Percentiles rank a stretch among this genome's conserved stretches.
Evolutionary conservation across 2,113 vertebrate genomes (phyloP).

Genomic region (Pangasianodon hypophthalmus): DNA sequence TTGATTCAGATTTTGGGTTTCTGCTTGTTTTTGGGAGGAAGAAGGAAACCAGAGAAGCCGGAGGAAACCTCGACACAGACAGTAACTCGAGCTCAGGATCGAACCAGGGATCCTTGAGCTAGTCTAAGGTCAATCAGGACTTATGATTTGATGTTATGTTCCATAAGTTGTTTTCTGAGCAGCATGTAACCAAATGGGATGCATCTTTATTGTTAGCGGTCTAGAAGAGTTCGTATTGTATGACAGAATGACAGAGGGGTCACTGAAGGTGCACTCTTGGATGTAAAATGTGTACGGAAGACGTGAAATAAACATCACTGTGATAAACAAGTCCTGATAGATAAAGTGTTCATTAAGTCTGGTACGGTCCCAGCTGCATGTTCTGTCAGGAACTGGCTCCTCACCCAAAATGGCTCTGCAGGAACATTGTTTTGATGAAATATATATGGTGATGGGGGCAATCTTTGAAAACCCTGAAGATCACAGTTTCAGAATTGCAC

Average conservation of each 20-base stretch:
- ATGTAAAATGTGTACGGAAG: neutral
- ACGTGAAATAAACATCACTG: neutral
- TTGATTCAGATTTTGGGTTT: neutral
- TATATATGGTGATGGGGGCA: too few relatives aligned
- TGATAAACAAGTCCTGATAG: neutral
- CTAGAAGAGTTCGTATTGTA: neutral
- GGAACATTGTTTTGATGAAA: too few relatives aligned
- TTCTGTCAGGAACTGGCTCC: too few relatives aligned
- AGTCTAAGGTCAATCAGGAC: neutral
- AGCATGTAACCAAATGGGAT: too few relatives aligned
- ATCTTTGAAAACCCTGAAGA: neutral
- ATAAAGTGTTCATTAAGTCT: neutral
- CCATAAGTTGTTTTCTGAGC: neutral
- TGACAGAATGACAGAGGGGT: neutral
- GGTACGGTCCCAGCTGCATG: too few relatives aligned
- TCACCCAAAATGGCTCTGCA: too few relatives aligned
- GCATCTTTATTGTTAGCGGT: neutral
- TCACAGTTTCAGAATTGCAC: neutral
- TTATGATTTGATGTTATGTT: too few relatives aligned
- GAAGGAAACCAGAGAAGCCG: neutral
- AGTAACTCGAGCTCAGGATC: neutral
- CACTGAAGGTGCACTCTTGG: neutral
- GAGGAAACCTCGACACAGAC: neutral
- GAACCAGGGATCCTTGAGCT: neutral
- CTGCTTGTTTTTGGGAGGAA: neutral